phyloP scores from a whole-genome alignment of 2,888 invertebrate species.

The Rhingia campestris region DNA sequence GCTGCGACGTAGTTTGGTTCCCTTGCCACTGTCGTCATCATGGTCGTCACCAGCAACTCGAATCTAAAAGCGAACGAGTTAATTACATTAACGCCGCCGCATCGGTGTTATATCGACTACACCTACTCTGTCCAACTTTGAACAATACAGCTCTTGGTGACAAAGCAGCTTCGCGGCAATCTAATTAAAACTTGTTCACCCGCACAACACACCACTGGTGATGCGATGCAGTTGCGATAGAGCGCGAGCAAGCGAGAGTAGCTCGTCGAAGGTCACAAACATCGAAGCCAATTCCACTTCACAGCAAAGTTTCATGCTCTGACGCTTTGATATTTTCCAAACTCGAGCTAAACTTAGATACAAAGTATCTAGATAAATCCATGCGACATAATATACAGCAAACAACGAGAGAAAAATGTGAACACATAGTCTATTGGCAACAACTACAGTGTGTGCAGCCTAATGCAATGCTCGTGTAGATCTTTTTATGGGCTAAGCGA shows the following conservation, averaged over 20 bases:
- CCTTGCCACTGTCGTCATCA: slow-evolving; percentile 14
- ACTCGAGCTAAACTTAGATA: slow-evolving; percentile 15
- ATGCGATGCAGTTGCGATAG: no score
- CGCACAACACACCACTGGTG: slow-evolving; percentile 16
- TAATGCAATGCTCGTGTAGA: slow-evolving; percentile 62
- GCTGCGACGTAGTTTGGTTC: neutral
- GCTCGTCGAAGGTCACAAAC: slow-evolving; percentile 60
- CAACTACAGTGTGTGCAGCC: slow-evolving; percentile 27
- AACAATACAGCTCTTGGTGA: slow-evolving; percentile 23
- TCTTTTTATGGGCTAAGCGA: slow-evolving; percentile 66
- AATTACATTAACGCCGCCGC: slow-evolving; percentile 35
- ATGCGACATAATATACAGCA: slow-evolving; percentile 25
- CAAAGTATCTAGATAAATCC: slow-evolving; percentile 39
- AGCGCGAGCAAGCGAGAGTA: slow-evolving; percentile 3
- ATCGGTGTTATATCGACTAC: slow-evolving; percentile 8
- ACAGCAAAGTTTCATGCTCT: neutral
- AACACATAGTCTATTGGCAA: slow-evolving; percentile 27
- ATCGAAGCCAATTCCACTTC: slow-evolving; percentile 23
- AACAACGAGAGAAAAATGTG: slow-evolving; percentile 10
- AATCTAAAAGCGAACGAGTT: slow-evolving; percentile 37
- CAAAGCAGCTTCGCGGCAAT: slow-evolving; percentile 25
- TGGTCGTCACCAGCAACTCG: neutral
- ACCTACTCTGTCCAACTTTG: slow-evolving; percentile 24
- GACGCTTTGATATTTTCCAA: slow-evolving; percentile 51
- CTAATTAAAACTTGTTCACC: slow-evolving; percentile 63